phyloP scores from a whole-genome alignment of 2,113 vertebrate species.

The Vidua macroura region DNA sequence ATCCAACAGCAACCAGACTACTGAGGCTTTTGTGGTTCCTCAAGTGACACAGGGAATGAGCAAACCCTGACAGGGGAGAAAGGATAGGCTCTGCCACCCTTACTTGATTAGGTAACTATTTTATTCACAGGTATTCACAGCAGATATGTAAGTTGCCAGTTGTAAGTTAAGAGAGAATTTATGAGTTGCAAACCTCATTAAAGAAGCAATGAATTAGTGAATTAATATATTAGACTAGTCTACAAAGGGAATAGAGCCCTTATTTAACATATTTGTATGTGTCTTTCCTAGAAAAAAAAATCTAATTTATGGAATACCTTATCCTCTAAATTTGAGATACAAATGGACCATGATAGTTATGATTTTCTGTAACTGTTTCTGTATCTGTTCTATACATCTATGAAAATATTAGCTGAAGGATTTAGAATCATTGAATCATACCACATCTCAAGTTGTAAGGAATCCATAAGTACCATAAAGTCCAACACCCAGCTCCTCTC shows the following conservation, averaged over 20 bases:
- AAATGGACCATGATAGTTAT: background rate
- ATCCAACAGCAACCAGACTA: background rate
- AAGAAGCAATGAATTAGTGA: background rate
- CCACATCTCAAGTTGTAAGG: background rate
- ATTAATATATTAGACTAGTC: background rate
- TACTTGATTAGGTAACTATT: background rate
- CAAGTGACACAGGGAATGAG: rapidly evolving
- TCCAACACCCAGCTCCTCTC: background rate
- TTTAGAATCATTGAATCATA: background rate
- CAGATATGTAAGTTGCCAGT: background rate
- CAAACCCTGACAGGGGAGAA: rapidly evolving
- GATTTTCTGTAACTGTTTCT: background rate
- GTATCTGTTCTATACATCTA: background rate
- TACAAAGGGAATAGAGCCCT: background rate
- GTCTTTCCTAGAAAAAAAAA: background rate
- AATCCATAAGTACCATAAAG: background rate
- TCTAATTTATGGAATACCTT: background rate
- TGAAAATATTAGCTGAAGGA: background rate
- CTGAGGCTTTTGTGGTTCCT: background rate
- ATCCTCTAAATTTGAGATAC: background rate
- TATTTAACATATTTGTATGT: background rate
- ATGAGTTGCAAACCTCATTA: background rate
- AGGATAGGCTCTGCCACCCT: background rate
- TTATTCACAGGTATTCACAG: background rate
- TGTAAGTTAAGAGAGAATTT: background rate